A percentile compares a stretch with the other conserved stretches of the same genome.
Conservation (phyloP, 1,140 invertebrate species). For the Saxidomus purpurata region DNA sequence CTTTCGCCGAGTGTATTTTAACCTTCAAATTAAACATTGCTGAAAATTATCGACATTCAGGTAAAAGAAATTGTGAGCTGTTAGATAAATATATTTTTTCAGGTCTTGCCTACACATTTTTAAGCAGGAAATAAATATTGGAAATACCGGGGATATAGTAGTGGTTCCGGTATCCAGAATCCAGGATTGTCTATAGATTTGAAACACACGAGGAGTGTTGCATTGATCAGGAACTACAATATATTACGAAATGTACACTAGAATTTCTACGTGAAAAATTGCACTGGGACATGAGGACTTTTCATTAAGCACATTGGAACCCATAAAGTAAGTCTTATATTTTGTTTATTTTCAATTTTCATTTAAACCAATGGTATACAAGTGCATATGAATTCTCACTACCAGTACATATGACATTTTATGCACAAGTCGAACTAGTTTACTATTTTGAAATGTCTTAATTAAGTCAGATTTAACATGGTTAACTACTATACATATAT, state of each 20-base stretch:
- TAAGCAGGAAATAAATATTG: background rate
- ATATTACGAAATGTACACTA: background rate
- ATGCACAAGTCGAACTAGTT: too few relatives aligned
- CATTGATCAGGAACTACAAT: background rate
- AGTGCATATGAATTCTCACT: too few relatives aligned
- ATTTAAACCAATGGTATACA: too few relatives aligned
- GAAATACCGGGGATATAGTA: background rate
- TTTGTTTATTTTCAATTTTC: too few relatives aligned
- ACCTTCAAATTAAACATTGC: constrained; percentile 33
- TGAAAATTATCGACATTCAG: background rate
- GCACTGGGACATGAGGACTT: background rate
- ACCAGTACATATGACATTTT: too few relatives aligned
- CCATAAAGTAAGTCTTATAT: too few relatives aligned
- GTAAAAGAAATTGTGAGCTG: background rate
- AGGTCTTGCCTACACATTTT: background rate
- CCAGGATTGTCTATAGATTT: background rate
- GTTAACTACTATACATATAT: too few relatives aligned
- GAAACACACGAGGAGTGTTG: background rate
- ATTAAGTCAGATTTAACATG: too few relatives aligned
- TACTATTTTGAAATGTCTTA: too few relatives aligned
- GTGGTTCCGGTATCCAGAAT: background rate
- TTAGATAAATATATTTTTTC: constrained; percentile 6
- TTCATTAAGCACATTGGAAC: background rate
- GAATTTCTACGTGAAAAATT: background rate
- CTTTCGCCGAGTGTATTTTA: background rate